phyloP scores from a whole-genome alignment of 2,888 invertebrate genomes.

The Acanthosepion pharaonis region DNA sequence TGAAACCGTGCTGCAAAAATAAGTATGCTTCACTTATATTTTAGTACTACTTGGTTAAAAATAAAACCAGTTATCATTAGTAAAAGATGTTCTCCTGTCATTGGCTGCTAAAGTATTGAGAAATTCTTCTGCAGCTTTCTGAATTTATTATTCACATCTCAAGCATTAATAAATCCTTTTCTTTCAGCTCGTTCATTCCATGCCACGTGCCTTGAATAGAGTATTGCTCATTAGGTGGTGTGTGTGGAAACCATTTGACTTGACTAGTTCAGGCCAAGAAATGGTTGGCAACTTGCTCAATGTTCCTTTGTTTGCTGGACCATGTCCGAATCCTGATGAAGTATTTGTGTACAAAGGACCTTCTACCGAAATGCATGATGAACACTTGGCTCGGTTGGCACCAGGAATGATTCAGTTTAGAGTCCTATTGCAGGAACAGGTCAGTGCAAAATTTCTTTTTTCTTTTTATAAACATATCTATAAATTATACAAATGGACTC shows the following conservation, averaged over 20 bases:
- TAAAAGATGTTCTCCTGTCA: too few relatives aligned
- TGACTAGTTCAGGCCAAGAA: conserved; percentile 56
- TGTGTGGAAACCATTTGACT: conserved; percentile 74
- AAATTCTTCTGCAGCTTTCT: too few relatives aligned
- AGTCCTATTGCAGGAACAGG: conserved; percentile 1
- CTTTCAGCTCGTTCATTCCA: conserved; percentile 57
- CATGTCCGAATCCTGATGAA: conserved; percentile 73
- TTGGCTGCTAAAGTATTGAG: too few relatives aligned
- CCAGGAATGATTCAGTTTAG: conserved; percentile 57
- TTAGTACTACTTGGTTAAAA: too few relatives aligned
- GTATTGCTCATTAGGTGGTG: conserved; percentile 74
- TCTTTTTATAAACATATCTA: not conserved
- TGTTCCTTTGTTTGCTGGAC: conserved; percentile 73
- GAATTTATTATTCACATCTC: too few relatives aligned
- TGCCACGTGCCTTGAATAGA: conserved; percentile 62
- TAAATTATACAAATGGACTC: not conserved
- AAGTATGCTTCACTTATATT: too few relatives aligned
- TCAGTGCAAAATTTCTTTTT: not conserved
- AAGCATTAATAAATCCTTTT: not conserved
- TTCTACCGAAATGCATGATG: conserved; percentile 64
- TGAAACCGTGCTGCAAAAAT: too few relatives aligned
- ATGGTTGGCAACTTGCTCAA: conserved; percentile 59
- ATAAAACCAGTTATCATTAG: too few relatives aligned
- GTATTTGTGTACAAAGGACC: conserved; percentile 74
- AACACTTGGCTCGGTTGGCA: conserved; percentile 58